Percentiles rank a stretch among this genome's conserved stretches.
Conservation (phyloP, 2,888 invertebrate species). For the Apomyelois bistriatella region DNA sequence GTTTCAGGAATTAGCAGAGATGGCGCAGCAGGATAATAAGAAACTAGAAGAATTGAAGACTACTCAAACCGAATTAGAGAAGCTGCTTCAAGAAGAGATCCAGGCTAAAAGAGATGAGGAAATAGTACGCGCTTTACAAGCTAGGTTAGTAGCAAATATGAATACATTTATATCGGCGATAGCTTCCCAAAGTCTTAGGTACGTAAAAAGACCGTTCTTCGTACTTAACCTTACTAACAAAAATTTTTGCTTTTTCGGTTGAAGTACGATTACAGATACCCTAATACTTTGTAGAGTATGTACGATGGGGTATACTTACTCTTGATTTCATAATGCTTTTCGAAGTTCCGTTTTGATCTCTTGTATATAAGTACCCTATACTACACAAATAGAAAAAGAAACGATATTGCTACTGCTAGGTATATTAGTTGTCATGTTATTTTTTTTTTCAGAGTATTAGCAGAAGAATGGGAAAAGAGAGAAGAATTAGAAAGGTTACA, state of each 20-base stretch:
- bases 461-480: slow-evolving; percentile 91
- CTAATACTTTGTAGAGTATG: too few species aligned
- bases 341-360: too few species aligned
- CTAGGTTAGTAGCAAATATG: slow-evolving; percentile 75
- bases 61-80: slow-evolving; percentile 84
- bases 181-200: too few species aligned
- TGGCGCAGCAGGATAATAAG: slow-evolving; percentile 86
- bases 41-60: slow-evolving; percentile 86
- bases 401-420: too few species aligned
- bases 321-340: too few species aligned
- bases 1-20: slow-evolving; percentile 81
- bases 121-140: slow-evolving; percentile 85
- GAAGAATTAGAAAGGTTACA: slow-evolving; percentile 90
- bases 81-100: slow-evolving; percentile 87
- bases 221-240: too few species aligned
- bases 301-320: too few species aligned
- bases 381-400: too few species aligned
- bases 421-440: neutral
- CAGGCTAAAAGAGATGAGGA: slow-evolving; percentile 92
- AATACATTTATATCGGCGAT: too few species aligned
- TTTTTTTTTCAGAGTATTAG: slow-evolving; percentile 76
- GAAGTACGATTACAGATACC: too few species aligned
- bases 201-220: too few species aligned
- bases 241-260: too few species aligned
- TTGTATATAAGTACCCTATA: neutral